A percentile compares a stretch with the other conserved stretches of the same genome.
These are phyloP conservation scores for Pentalonia nigronervosa DNA, from an alignment of 1,140 invertebrate species.

Conservation along the genomic window DNA sequence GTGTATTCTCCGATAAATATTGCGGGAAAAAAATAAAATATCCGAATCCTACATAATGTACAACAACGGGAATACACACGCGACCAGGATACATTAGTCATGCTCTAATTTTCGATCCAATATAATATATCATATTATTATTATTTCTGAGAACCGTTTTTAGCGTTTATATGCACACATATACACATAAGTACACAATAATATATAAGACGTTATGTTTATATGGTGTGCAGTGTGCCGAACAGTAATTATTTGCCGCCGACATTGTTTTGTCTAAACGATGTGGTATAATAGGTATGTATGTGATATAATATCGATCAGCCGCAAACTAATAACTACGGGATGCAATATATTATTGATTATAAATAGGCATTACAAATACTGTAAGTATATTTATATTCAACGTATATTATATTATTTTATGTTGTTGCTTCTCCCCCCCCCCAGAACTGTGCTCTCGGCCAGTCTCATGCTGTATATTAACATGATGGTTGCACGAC, in stretches of 20 bases:
- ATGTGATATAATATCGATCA: background rate
- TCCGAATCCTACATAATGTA: background rate
- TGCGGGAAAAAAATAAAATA: background rate
- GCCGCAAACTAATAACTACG: background rate
- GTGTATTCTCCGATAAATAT: background rate
- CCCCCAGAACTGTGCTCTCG: too few species aligned
- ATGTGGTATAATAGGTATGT: background rate
- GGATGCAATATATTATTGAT: background rate
- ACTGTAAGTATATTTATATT: too few species aligned
- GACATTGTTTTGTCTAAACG: background rate
- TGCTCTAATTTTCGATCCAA: constrained; percentile 35
- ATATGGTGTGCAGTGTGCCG: background rate
- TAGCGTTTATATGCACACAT: background rate
- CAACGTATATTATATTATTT: too few species aligned
- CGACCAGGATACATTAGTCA: constrained; percentile 29
- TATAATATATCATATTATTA: background rate
- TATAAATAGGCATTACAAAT: too few species aligned
- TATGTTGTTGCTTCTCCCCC: too few species aligned
- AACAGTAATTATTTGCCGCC: background rate
- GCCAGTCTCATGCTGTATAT: too few species aligned
- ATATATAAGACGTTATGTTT: background rate
- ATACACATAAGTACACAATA: background rate
- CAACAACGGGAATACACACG: background rate
- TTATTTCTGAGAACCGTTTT: constrained; percentile 29
- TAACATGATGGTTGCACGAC: background rate